Conservation (phyloP, 2,888 invertebrate genomes). For the Oscheius sp. region DNA sequence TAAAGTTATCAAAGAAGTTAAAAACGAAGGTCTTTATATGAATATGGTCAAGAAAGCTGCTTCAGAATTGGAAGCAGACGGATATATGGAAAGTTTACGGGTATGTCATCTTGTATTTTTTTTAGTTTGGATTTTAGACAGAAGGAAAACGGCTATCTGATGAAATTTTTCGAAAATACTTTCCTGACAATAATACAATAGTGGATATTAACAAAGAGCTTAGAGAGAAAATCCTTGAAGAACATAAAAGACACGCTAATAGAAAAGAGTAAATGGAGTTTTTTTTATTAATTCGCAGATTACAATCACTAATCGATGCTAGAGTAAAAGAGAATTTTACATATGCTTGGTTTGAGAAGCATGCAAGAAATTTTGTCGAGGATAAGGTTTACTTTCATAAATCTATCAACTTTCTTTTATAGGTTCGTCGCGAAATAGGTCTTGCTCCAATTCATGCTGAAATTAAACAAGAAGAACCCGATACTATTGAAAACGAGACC, state of each 20-base stretch:
- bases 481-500: too few relatives aligned
- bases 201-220: slow-evolving; percentile 17
- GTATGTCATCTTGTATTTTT: neutral
- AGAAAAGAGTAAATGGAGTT: too few relatives aligned
- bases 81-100: neutral
- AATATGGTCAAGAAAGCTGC: slow-evolving; percentile 6
- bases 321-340: neutral
- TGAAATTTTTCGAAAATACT: neutral
- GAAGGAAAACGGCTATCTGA: neutral
- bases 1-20: neutral
- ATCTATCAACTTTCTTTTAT: too few relatives aligned
- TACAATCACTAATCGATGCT: too few relatives aligned
- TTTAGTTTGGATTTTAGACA: neutral
- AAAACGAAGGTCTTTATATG: slow-evolving; percentile 7
- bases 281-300: too few relatives aligned
- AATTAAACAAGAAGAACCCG: too few relatives aligned
- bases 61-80: neutral
- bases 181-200: neutral
- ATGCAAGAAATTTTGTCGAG: neutral
- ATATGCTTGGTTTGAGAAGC: neutral
- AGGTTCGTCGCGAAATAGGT: too few relatives aligned
- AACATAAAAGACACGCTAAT: neutral
- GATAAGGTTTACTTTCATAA: neutral
- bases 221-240: slow-evolving; percentile 5
- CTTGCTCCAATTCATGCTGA: too few relatives aligned